Percentiles rank a stretch among this genome's conserved stretches.
Conservation (phyloP, 2,888 invertebrate genomes). For the Clostera curtula region DNA sequence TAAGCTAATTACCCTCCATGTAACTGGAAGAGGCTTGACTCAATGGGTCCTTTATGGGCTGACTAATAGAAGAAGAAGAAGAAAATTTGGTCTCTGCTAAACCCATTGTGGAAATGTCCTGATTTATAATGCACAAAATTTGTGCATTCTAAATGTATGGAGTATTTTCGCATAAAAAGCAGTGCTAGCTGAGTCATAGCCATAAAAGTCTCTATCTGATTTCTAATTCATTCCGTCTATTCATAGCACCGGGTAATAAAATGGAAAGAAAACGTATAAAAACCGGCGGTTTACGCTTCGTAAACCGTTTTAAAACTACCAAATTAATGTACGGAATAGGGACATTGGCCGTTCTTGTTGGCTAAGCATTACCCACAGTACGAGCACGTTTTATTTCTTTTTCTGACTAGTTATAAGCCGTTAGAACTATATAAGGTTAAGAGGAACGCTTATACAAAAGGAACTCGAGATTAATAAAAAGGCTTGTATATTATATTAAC, state of each 20-base stretch:
- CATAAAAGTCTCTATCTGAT: neutral
- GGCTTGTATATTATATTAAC: too few relatives aligned
- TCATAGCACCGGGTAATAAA: constrained; percentile 10
- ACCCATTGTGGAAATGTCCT: too few relatives aligned
- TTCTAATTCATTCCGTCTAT: constrained; percentile 10
- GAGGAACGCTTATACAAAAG: constrained; percentile 24
- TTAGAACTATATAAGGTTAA: constrained; percentile 27
- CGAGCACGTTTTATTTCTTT: constrained; percentile 33
- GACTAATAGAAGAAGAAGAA: too few relatives aligned
- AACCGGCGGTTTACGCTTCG: constrained; percentile 7
- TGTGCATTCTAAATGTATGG: too few relatives aligned
- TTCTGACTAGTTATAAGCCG: constrained; percentile 33
- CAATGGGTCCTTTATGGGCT: too few relatives aligned
- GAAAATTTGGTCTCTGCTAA: too few relatives aligned
- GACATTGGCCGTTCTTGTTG: constrained; percentile 26
- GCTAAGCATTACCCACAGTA: constrained; percentile 16
- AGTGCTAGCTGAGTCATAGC: neutral
- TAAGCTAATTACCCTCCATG: too few relatives aligned
- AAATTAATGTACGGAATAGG: constrained; percentile 26
- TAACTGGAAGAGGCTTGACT: too few relatives aligned
- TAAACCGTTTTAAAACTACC: constrained; percentile 19
- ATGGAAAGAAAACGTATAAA: constrained; percentile 12
- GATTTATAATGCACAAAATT: too few relatives aligned
- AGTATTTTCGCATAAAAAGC: too few relatives aligned
- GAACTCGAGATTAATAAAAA: too few relatives aligned